Evolutionary conservation across 2,797 vertebrate genomes (phyloP).

Genomic region (Erithacus rubecula): DNA sequence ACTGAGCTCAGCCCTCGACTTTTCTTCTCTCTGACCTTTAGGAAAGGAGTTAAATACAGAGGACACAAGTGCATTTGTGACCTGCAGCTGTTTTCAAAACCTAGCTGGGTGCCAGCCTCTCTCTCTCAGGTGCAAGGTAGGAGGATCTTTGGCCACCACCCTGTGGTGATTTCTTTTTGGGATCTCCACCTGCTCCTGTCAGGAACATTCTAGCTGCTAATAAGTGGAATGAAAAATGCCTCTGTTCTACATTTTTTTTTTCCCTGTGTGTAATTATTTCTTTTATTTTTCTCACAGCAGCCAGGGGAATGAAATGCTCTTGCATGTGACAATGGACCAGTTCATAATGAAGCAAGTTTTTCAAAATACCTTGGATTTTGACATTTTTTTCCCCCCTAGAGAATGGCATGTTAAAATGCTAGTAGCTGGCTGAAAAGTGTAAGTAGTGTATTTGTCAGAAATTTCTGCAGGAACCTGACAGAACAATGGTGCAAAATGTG

Average conservation of each 20-base stretch:
- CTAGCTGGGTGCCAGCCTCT: background rate
- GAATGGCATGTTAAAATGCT: conserved; percentile 22
- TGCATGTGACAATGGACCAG: background rate
- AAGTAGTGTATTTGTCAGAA: conserved; percentile 43
- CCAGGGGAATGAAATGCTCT: background rate
- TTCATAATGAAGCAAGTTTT: conserved; percentile 44
- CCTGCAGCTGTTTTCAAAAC: background rate
- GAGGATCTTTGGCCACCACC: background rate
- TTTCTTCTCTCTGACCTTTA: background rate
- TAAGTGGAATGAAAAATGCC: background rate
- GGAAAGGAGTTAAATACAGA: background rate
- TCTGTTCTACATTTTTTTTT: conserved; percentile 18
- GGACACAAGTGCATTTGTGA: background rate
- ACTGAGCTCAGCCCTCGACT: background rate
- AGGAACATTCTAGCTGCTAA: background rate
- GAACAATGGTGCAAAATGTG: conserved; percentile 27
- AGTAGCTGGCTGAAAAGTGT: conserved; percentile 13
- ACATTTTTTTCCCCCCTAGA: background rate
- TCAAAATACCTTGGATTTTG: conserved; percentile 27
- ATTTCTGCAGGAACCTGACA: conserved; percentile 34
- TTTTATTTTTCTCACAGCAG: background rate
- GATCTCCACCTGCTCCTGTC: background rate
- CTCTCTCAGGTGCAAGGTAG: background rate
- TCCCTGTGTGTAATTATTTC: background rate
- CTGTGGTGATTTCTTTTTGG: background rate